Percentiles rank a stretch among this genome's conserved stretches.
These are phyloP conservation scores for Heliconius sara DNA, from an alignment of 2,888 invertebrate genomes.

Conservation along the genomic window DNA sequence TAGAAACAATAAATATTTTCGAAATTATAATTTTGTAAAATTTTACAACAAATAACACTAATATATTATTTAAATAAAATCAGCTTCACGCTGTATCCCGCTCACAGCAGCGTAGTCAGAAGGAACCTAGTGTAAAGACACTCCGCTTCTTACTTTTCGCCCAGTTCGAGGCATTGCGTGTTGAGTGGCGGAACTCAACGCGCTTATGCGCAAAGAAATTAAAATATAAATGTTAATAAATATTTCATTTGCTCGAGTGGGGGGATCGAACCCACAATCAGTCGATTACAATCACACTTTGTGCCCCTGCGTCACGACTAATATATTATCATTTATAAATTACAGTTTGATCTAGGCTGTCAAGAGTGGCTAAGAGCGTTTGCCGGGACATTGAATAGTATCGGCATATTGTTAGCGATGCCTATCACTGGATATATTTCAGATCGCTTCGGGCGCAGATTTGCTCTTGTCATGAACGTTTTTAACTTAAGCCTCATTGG, in stretches of 20 bases:
- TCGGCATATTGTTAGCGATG: conserved; percentile 86
- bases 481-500: conserved; percentile 72
- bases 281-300: no score
- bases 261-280: no score
- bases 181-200: no score
- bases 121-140: no score
- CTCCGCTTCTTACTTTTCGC: no score
- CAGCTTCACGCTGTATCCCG: no score
- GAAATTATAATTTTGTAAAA: not conserved
- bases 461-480: conserved; percentile 66
- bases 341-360: conserved; percentile 83
- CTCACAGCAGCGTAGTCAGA: no score
- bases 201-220: no score
- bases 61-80: not conserved
- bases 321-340: not conserved
- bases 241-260: no score
- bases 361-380: conserved; percentile 86
- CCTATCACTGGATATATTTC: conserved; percentile 86
- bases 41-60: not conserved
- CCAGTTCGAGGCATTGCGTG: no score
- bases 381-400: conserved; percentile 86
- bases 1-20: not conserved
- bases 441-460: conserved; percentile 80
- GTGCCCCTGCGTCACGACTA: no score
- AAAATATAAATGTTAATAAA: no score